Evolutionary conservation across 2,888 invertebrate genomes (phyloP), one percentile per base, ranked within the genome.

Genomic region (Sabatieria punctata): DNA sequence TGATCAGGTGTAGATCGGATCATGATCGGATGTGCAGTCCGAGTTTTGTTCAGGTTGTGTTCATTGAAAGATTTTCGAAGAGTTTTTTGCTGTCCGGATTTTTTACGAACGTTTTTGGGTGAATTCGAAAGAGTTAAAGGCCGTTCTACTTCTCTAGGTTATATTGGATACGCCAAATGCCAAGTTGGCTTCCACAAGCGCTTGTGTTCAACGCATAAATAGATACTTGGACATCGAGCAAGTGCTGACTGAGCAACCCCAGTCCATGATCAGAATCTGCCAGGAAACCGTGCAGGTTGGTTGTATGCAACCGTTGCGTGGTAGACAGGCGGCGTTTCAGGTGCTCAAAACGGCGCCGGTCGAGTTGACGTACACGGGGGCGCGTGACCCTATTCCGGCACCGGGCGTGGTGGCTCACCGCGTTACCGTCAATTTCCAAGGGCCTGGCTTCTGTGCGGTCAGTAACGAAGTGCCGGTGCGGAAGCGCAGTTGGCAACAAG

Each of bases 361-460:
- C 18, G 50, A 51, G 36, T 37, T 49, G 41, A 13, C 41, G 23
- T 51, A 51, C 22, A 22, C 24, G 8, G 49, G 51, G 18, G 33
- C 36, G 13, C 24, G 27, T n/a, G 49, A 50, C 26, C 19, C 39
- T 8, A 30, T 21, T 22, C 33, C 23, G n/a, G 19, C 35, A n/a
- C n/a, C n/a, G n/a, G n/a, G n/a, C n/a, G n/a, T n/a, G n/a, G n/a
- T n/a, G n/a, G n/a, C n/a, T n/a, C n/a, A n/a, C n/a, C n/a, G n/a
- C n/a, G n/a, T n/a, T n/a, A n/a, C n/a, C n/a, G n/a, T n/a, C n/a
- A n/a, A n/a, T n/a, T n/a, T n/a, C n/a, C n/a, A n/a, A n/a, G n/a
- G n/a, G n/a, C n/a, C n/a, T n/a, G n/a, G n/a, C n/a, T n/a, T n/a
- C n/a, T n/a, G n/a, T n/a, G n/a, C n/a, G n/a, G n/a, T n/a, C n/a